Conservation (phyloP, 2,797 vertebrate species). For the Falco columbarius region DNA sequence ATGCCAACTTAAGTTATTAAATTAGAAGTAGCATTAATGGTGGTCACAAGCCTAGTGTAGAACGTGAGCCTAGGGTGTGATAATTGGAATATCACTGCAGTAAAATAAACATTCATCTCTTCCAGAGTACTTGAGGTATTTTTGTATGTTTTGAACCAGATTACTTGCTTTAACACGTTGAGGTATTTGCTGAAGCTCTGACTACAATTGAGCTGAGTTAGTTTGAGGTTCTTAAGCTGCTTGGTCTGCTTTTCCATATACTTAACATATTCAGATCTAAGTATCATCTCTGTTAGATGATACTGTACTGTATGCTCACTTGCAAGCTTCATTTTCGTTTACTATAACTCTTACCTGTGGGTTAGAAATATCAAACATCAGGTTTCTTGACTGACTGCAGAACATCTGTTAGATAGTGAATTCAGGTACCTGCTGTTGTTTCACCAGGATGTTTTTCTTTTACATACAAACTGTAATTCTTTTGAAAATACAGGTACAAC, state of each 20-base stretch:
- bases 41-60: neutral
- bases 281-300: neutral
- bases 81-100: neutral
- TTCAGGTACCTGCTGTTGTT: neutral
- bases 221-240: neutral
- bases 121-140: neutral
- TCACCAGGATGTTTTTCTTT: neutral
- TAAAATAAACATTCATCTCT: neutral
- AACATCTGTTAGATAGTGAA: neutral
- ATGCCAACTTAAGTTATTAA: neutral
- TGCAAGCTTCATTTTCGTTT: neutral
- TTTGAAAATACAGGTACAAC: constrained; percentile 78
- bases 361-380: neutral
- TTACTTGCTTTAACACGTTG: neutral
- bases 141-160: neutral
- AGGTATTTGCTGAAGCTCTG: neutral
- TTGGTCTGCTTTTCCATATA: neutral
- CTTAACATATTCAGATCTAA: neutral
- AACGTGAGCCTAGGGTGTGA: neutral
- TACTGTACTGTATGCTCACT: neutral
- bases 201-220: neutral
- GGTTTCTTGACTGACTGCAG: neutral
- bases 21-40: neutral
- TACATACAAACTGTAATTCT: constrained; percentile 22
- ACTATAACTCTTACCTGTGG: neutral